These are phyloP conservation scores for Daboia siamensis DNA, from an alignment of 2,113 vertebrate genomes.

Conservation along the genomic window DNA sequence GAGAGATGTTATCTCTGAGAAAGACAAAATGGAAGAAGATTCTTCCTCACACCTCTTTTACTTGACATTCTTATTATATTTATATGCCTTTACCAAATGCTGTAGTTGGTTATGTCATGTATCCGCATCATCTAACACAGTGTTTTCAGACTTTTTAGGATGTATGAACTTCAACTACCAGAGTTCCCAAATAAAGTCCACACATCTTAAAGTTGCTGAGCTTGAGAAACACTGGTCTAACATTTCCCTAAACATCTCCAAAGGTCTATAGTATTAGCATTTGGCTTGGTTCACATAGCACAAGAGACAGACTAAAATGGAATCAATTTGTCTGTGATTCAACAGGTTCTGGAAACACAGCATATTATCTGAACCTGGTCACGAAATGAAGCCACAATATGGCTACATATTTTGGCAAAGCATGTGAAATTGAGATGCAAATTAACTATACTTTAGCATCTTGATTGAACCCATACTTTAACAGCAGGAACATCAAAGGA, in stretches of 20 bases:
- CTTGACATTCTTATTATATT: background rate
- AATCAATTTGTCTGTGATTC: background rate
- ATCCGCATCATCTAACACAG: background rate
- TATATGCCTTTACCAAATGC: conserved; percentile 43
- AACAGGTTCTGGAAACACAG: background rate
- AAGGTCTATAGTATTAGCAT: background rate
- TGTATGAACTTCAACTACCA: background rate
- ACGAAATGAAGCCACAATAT: background rate
- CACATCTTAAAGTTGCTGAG: background rate
- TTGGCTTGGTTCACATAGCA: background rate
- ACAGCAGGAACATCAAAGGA: background rate
- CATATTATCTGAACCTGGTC: background rate
- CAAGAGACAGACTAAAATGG: background rate
- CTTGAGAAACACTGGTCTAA: background rate
- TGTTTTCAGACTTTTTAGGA: background rate
- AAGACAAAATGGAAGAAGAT: background rate
- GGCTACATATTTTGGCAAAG: background rate
- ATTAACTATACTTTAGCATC: background rate
- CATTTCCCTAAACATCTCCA: background rate
- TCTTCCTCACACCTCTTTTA: background rate
- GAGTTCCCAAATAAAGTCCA: background rate
- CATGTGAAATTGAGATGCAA: background rate
- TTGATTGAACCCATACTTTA: background rate
- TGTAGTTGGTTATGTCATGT: conserved; percentile 22
- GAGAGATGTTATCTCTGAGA: conserved; percentile 40